Evolutionary conservation across 2,797 vertebrate genomes (phyloP).

Genomic region (Borostomias antarcticus): DNA sequence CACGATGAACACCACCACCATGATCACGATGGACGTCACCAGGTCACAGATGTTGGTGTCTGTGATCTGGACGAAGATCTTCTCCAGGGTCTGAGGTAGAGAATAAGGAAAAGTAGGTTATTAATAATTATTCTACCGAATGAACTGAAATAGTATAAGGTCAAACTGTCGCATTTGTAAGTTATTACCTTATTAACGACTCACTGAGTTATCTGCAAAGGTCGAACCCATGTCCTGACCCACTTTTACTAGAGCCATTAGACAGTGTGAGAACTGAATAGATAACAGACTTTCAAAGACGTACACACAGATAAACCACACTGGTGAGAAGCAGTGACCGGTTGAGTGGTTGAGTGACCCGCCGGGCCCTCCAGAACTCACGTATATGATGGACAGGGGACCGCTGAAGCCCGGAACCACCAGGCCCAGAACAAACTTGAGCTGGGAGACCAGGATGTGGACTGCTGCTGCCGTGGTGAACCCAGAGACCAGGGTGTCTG

Average conservation of each 20-base stretch:
- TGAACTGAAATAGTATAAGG: too few relatives aligned
- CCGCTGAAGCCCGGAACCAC: slow-evolving; percentile 77
- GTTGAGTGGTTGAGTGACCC: background rate
- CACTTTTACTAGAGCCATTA: too few relatives aligned
- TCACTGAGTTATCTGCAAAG: background rate
- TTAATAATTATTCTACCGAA: background rate
- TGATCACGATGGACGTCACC: slow-evolving; percentile 85
- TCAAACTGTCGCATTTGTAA: background rate
- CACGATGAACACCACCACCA: slow-evolving; percentile 83
- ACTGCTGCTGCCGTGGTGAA: slow-evolving; percentile 94
- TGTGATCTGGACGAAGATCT: slow-evolving; percentile 82
- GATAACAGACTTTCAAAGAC: too few relatives aligned
- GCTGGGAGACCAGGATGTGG: slow-evolving; percentile 92
- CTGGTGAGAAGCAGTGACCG: background rate
- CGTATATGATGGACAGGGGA: slow-evolving; percentile 86
- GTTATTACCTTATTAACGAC: background rate
- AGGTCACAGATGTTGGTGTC: slow-evolving; percentile 88
- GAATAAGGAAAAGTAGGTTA: slow-evolving; percentile 8
- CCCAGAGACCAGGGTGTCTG: slow-evolving; percentile 90
- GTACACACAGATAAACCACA: background rate
- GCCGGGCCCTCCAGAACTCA: slow-evolving; percentile 70
- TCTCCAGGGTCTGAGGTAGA: slow-evolving; percentile 80
- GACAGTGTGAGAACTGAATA: background rate
- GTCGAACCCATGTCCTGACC: too few relatives aligned
- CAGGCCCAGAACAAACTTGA: slow-evolving; percentile 93